Evolutionary conservation across 2,797 vertebrate species (phyloP).

Genomic region (Pangasius krempfi): DNA sequence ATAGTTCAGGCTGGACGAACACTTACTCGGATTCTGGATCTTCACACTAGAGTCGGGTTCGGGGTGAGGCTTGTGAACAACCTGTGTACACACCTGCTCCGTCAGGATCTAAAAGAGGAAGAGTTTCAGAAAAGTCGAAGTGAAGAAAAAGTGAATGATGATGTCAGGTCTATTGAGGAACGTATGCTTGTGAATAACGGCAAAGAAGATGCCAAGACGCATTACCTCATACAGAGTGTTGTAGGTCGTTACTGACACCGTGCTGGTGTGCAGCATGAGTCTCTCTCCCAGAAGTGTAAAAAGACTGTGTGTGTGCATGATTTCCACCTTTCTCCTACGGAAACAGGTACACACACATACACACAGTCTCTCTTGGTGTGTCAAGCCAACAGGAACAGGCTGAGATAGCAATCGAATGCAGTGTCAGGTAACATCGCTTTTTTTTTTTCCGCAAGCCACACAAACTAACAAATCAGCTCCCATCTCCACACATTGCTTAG

Average conservation of each 20-base stretch:
- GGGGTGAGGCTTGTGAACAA: slow-evolving; percentile 91
- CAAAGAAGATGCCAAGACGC: neutral
- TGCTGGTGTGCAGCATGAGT: slow-evolving; percentile 90
- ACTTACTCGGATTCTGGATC: slow-evolving; percentile 97
- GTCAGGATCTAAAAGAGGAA: slow-evolving; percentile 86
- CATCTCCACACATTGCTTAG: slow-evolving; percentile 59
- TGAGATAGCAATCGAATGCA: slow-evolving; percentile 53
- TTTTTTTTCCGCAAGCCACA: neutral
- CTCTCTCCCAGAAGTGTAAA: slow-evolving; percentile 94
- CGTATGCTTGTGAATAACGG: neutral
- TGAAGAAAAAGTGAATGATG: neutral
- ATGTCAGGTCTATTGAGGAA: too few species aligned
- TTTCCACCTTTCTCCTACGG: slow-evolving; percentile 92
- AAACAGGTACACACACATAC: slow-evolving; percentile 49
- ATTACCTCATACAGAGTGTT: slow-evolving; percentile 95
- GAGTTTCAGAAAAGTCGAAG: too few species aligned
- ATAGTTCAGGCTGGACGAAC: neutral
- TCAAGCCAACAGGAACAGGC: slow-evolving; percentile 54
- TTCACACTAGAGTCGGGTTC: slow-evolving; percentile 93
- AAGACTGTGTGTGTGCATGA: slow-evolving; percentile 97
- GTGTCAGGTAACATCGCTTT: slow-evolving; percentile 39
- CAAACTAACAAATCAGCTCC: slow-evolving; percentile 64
- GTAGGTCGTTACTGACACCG: slow-evolving; percentile 90
- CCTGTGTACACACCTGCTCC: slow-evolving; percentile 94
- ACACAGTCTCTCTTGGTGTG: slow-evolving; percentile 43